Conservation (phyloP, 2,888 invertebrate species). For the Dynastes hyllus region DNA sequence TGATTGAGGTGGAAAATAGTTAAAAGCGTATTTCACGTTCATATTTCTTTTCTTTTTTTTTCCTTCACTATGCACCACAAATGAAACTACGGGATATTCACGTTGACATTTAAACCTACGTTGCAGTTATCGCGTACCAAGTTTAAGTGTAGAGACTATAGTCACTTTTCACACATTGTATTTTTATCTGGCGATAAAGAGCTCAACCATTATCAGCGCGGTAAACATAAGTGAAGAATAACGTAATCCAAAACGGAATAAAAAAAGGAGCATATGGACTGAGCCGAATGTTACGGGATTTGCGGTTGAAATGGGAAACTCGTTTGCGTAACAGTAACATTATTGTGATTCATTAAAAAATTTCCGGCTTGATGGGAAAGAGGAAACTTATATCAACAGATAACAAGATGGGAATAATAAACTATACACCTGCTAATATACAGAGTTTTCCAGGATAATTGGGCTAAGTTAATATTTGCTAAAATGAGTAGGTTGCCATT, state of each 20-base stretch:
- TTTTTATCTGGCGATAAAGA: slow-evolving; percentile 11
- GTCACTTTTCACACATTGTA: background rate
- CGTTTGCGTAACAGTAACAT: background rate
- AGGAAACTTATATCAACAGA: too few relatives aligned
- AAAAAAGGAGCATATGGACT: background rate
- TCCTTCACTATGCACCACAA: background rate
- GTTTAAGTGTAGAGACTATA: background rate
- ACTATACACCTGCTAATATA: too few relatives aligned
- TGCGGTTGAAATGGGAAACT: background rate
- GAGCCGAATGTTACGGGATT: background rate
- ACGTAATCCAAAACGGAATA: background rate
- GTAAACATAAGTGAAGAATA: background rate
- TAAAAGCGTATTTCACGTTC: slow-evolving; percentile 36
- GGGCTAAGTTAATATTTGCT: too few relatives aligned
- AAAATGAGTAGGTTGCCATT: too few relatives aligned
- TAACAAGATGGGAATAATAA: too few relatives aligned
- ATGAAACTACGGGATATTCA: background rate
- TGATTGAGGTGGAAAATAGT: slow-evolving; percentile 46
- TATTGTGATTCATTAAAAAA: background rate
- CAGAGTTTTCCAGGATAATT: too few relatives aligned
- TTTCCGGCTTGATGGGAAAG: background rate
- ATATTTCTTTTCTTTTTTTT: background rate
- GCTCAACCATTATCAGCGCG: slow-evolving; percentile 13
- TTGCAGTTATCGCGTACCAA: background rate
- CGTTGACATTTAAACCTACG: slow-evolving; percentile 5